Evolutionary conservation across 1,140 invertebrate genomes (phyloP), one percentile per base, ranked within the genome.

Genomic region (Halyomorpha halys): DNA sequence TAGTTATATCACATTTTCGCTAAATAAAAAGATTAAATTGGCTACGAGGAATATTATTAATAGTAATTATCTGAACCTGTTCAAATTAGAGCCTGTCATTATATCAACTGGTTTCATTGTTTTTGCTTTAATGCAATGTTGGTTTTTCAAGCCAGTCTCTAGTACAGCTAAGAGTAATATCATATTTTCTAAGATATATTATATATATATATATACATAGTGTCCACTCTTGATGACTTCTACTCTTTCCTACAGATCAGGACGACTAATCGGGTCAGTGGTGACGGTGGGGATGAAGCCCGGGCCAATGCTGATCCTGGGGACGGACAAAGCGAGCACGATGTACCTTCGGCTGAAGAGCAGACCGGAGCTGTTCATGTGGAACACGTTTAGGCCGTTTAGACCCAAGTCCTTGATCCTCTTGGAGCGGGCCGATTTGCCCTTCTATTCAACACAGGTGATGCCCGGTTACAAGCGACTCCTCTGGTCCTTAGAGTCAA

Each of bases 401-500:
- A 76, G 73, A 59, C 63, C 70, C 5, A 75, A 79, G 44, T 81
- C 82, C 68, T 78, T 82, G 68, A 64, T 77, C 13, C 73, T 81
- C 66, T 80, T 82, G 66, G 53, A 25, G 21, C 78, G 77, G 16
- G 78, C 79, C 27, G 74, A 74, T 18, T 78, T 81, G 4, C 81
- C 80, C 64, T 75, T 79, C 45, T 69, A 82, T 18, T 75, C 82
- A 21, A 83, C 82, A 0, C 79, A 80, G 66, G 80, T 83, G 0
- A 71, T 81, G 30, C 77, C 81, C 0, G 82, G 81, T 13, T 77
- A 77, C 64, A 80, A 77, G 69, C 70, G 69, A 13, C 74, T 79
- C 16, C 80, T 83, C 77, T 82, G 82, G 80, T 75, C 77, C 1
- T 71, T 85, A 65, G 82, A 85, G 69, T 82, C 79, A 66, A 84